A percentile compares a stretch with the other conserved stretches of the same genome.
Conservation (phyloP, 2,888 invertebrate species). For the Corythucha ciliata region DNA sequence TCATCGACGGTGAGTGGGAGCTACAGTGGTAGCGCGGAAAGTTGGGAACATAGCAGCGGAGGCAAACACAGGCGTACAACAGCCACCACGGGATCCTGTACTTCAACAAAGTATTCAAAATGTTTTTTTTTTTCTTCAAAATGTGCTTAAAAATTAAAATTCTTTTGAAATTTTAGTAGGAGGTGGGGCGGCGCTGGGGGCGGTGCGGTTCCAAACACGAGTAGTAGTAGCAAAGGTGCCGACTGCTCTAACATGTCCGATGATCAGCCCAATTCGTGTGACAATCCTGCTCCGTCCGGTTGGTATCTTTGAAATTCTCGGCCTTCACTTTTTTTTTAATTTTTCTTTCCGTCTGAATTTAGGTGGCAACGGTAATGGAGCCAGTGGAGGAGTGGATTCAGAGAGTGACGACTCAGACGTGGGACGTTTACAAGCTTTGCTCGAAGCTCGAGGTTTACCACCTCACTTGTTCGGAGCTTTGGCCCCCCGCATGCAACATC, state of each 20-base stretch:
- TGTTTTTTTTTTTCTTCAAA: neutral
- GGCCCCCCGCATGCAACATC: constrained; percentile 92
- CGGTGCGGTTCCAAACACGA: constrained; percentile 21
- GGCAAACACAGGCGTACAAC: constrained; percentile 30
- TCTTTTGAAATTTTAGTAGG: constrained; percentile 23
- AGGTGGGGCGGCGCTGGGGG: constrained; percentile 30
- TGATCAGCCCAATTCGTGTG: constrained; percentile 30
- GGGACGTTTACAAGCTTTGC: constrained; percentile 83
- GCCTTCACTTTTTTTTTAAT: neutral
- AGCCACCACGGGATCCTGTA: constrained; percentile 57
- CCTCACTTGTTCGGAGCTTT: constrained; percentile 92
- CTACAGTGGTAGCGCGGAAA: constrained; percentile 25
- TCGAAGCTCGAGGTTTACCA: constrained; percentile 92
- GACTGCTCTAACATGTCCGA: constrained; percentile 31
- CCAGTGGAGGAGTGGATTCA: constrained; percentile 49
- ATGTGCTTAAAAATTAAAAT: neutral
- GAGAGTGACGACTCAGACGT: constrained; percentile 91
- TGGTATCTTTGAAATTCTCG: neutral
- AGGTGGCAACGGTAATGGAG: constrained; percentile 37
- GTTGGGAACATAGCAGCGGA: constrained; percentile 26
- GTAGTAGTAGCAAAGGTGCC: constrained; percentile 25
- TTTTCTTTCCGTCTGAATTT: neutral
- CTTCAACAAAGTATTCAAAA: constrained; percentile 48
- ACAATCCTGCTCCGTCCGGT: constrained; percentile 30
- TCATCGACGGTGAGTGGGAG: no score